These are phyloP conservation scores for Tiphia femorata DNA, from an alignment of 2,888 invertebrate species.

Conservation along the genomic window DNA sequence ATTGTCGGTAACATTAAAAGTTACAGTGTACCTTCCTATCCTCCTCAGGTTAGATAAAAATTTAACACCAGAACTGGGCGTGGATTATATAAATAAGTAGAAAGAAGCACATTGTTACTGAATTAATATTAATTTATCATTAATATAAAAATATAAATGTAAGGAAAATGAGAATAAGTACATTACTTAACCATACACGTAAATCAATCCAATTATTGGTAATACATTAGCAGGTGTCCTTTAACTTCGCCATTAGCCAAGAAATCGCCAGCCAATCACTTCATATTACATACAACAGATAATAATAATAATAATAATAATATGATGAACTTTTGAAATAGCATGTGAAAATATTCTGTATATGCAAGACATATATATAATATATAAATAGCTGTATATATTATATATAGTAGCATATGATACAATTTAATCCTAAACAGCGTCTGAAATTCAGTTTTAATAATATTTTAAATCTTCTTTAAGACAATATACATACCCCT, in stretches of 20 bases:
- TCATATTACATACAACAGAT: slow-evolving; percentile 9
- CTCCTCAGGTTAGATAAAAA: slow-evolving; percentile 8
- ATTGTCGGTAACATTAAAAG: slow-evolving; percentile 1
- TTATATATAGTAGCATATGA: slow-evolving; percentile 10
- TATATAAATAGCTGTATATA: slow-evolving; percentile 15
- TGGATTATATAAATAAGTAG: slow-evolving; percentile 34
- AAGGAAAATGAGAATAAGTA: slow-evolving; percentile 32
- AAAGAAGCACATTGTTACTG: slow-evolving; percentile 26
- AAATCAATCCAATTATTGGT: slow-evolving; percentile 36
- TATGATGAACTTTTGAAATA: slow-evolving; percentile 1
- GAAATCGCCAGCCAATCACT: slow-evolving; percentile 13
- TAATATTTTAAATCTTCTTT: slow-evolving; percentile 14
- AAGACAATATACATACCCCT: slow-evolving; percentile 11
- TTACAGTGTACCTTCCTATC: slow-evolving; percentile 16
- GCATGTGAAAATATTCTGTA: slow-evolving; percentile 10
- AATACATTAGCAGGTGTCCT: slow-evolving; percentile 30
- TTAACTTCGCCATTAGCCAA: slow-evolving; percentile 33
- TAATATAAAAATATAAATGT: slow-evolving; percentile 30
- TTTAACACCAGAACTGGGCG: slow-evolving; percentile 25
- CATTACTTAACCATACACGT: slow-evolving; percentile 24
- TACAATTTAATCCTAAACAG: slow-evolving; percentile 10
- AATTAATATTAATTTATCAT: slow-evolving; percentile 34
- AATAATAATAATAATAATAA: slow-evolving; percentile 7
- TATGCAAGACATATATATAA: slow-evolving; percentile 5
- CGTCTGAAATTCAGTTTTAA: slow-evolving; percentile 17